phyloP scores from a whole-genome alignment of 1,140 invertebrate species.

The Dolichoris vasculosae region DNA sequence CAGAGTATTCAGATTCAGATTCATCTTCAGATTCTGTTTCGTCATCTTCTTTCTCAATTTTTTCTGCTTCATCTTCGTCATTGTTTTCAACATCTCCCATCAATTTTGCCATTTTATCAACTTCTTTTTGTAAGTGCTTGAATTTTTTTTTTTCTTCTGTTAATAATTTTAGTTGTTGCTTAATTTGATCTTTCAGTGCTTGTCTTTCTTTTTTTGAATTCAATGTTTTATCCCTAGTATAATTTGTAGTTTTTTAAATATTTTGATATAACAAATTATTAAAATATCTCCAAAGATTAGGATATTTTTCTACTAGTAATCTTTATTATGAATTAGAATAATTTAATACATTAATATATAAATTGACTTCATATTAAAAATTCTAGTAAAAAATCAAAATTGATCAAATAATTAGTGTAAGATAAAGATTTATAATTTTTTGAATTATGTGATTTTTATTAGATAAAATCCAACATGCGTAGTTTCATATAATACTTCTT shows the following conservation, averaged over 20 bases:
- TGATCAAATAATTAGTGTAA: no score
- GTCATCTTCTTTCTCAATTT: slow-evolving; percentile 78
- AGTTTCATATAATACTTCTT: no score
- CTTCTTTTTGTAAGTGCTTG: slow-evolving; percentile 87
- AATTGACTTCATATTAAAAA: no score
- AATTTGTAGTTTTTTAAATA: neutral
- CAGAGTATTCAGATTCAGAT: slow-evolving; percentile 79
- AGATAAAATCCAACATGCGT: no score
- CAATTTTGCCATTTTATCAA: slow-evolving; percentile 90
- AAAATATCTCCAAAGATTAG: no score
- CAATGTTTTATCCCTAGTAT: slow-evolving; percentile 80
- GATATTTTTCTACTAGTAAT: no score
- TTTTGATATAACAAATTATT: neutral
- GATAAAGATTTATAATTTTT: no score
- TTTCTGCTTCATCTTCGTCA: slow-evolving; percentile 76
- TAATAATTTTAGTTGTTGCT: slow-evolving; percentile 84
- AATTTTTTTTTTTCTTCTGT: slow-evolving; percentile 85
- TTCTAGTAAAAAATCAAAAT: no score
- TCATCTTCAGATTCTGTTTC: slow-evolving; percentile 77
- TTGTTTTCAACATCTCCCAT: slow-evolving; percentile 87
- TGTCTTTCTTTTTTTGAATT: slow-evolving; percentile 86
- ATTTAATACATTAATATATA: no score
- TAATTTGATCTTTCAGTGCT: slow-evolving; percentile 85
- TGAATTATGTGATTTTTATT: no score
- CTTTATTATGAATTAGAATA: no score